Evolutionary conservation across 2,113 vertebrate genomes (phyloP).

Genomic region (Laticauda laticaudata): DNA sequence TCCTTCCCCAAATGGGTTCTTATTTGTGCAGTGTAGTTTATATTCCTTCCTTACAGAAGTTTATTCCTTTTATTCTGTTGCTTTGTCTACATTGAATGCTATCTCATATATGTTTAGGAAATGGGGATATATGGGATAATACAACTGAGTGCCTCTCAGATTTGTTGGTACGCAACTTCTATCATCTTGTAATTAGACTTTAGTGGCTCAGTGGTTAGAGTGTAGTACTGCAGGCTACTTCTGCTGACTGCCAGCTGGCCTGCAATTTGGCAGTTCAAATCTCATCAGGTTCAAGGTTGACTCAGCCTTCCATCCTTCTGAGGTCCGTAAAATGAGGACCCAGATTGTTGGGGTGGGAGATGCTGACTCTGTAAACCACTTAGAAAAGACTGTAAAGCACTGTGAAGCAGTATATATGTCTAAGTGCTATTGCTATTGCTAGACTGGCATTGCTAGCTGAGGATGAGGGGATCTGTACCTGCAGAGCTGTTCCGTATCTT

Average conservation of each 20-base stretch:
- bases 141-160: background rate
- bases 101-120: background rate
- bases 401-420: too few species aligned
- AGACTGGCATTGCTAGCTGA: background rate
- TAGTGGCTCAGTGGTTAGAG: too few species aligned
- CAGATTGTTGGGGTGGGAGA: too few species aligned
- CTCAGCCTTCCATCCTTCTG: too few species aligned
- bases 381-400: too few species aligned
- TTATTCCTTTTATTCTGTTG: background rate
- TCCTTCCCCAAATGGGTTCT: background rate
- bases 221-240: too few species aligned
- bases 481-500: background rate
- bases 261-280: too few species aligned
- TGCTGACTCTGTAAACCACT: too few species aligned
- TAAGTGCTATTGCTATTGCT: too few species aligned
- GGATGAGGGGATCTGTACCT: background rate
- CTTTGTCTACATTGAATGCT: background rate
- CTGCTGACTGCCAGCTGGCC: too few species aligned
- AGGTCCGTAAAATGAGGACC: too few species aligned
- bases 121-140: background rate
- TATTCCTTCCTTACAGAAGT: background rate
- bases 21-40: background rate
- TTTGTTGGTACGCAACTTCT: background rate
- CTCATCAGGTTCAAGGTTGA: too few species aligned
- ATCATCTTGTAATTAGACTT: background rate